A percentile compares a stretch with the other conserved stretches of the same genome.
phyloP scores from a whole-genome alignment of 2,113 vertebrate genomes.

The Gorilla gorilla region DNA sequence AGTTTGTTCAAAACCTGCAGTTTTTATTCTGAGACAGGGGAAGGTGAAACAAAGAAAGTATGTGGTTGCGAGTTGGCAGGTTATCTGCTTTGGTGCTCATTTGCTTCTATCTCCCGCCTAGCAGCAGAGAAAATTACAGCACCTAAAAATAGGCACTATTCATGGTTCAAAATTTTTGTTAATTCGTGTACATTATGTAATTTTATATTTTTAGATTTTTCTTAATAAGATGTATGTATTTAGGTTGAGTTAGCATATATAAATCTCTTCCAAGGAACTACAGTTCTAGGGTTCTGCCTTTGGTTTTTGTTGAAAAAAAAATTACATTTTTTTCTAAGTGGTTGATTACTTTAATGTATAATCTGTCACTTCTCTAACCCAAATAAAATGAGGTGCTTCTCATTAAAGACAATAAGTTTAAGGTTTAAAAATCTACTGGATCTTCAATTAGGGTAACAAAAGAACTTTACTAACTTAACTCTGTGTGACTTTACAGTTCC shows the following conservation, averaged over 20 bases:
- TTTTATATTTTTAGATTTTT: constrained; percentile 26
- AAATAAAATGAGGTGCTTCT: neutral
- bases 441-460: constrained; percentile 12
- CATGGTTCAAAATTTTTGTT: neutral
- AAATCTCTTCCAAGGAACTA: neutral
- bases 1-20: constrained; percentile 28
- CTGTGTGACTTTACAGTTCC: neutral
- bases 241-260: neutral
- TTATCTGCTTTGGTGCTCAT: neutral
- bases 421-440: neutral
- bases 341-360: neutral
- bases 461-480: neutral
- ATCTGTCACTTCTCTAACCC: neutral
- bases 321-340: neutral
- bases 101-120: neutral
- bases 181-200: neutral
- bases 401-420: neutral
- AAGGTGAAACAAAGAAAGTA: neutral
- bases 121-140: neutral
- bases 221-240: neutral
- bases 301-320: constrained; percentile 30
- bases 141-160: neutral
- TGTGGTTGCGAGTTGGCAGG: neutral
- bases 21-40: constrained; percentile 40
- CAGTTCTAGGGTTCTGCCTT: neutral